These are phyloP conservation scores for Pseudomyrmex gracilis DNA, from an alignment of 1,140 invertebrate species.

Conservation along the genomic window DNA sequence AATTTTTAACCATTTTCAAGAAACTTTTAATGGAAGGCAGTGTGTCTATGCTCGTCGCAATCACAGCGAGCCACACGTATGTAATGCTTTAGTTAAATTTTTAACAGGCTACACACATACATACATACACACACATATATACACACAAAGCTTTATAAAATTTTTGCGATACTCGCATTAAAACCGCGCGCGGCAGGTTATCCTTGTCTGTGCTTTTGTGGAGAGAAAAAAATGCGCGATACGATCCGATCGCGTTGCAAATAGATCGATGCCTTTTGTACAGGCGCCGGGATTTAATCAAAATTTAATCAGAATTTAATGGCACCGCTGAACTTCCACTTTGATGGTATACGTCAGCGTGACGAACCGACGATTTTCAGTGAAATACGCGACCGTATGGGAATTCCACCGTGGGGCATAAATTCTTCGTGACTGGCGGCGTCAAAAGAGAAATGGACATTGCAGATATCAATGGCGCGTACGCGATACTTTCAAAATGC, in stretches of 20 bases:
- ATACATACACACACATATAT: too few relatives aligned
- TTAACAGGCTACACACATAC: slow-evolving; percentile 12
- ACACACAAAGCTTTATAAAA: slow-evolving; percentile 39
- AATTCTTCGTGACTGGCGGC: slow-evolving; percentile 62
- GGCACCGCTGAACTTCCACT: slow-evolving; percentile 58
- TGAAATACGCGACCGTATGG: slow-evolving; percentile 59
- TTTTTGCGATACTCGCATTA: slow-evolving; percentile 26
- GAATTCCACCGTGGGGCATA: slow-evolving; percentile 60
- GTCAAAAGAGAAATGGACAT: slow-evolving; percentile 61
- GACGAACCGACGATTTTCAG: slow-evolving; percentile 66
- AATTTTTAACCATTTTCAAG: slow-evolving; percentile 37
- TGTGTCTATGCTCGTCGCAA: background rate
- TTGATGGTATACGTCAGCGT: slow-evolving; percentile 61
- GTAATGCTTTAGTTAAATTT: slow-evolving; percentile 47
- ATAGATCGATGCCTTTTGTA: slow-evolving; percentile 69
- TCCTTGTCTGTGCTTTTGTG: slow-evolving; percentile 45
- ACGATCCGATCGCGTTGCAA: slow-evolving; percentile 58
- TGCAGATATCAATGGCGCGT: slow-evolving; percentile 41
- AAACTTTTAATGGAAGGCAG: background rate
- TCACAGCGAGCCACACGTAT: background rate
- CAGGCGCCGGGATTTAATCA: slow-evolving; percentile 65
- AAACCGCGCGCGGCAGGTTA: slow-evolving; percentile 40
- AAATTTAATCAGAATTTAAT: slow-evolving; percentile 73
- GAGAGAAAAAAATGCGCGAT: slow-evolving; percentile 47
- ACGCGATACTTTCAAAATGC: slow-evolving; percentile 41